Conservation (phyloP, 2,888 invertebrate genomes). For the Philereme transversata region DNA sequence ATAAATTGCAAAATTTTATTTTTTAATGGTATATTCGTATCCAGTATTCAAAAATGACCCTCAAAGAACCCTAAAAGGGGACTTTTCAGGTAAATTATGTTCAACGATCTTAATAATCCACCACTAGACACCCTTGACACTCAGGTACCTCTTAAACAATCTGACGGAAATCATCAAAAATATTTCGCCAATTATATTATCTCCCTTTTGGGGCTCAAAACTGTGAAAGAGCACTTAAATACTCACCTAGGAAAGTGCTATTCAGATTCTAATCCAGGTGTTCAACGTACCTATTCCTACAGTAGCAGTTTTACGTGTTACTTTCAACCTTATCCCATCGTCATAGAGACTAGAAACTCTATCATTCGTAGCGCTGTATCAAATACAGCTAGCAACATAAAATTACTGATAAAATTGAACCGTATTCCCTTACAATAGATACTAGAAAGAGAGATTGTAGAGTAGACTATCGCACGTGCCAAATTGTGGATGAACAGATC, state of each 20-base stretch:
- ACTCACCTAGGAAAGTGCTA: no score
- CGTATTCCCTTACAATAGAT: no score
- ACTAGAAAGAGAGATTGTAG: neutral
- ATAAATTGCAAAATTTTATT: no score
- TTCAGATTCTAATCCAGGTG: neutral
- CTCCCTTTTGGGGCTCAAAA: slow-evolving; percentile 15
- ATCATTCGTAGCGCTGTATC: no score
- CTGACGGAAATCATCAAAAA: slow-evolving; percentile 37
- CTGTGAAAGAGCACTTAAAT: no score
- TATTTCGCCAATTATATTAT: slow-evolving; percentile 36
- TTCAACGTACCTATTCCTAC: neutral
- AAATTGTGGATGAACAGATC: slow-evolving; percentile 44
- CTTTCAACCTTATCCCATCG: slow-evolving; percentile 7
- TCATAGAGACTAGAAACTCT: slow-evolving; percentile 6
- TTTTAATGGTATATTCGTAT: slow-evolving; percentile 1
- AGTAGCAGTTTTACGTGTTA: neutral
- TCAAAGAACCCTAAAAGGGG: neutral
- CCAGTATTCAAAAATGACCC: slow-evolving; percentile 10
- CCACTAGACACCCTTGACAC: neutral
- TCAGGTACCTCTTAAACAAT: slow-evolving; percentile 26
- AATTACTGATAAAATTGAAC: no score
- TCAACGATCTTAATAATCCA: slow-evolving; percentile 7
- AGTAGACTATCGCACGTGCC: slow-evolving; percentile 42
- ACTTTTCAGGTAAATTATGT: slow-evolving; percentile 8
- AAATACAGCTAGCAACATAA: no score